Base-by-base conservation (phyloP, 64 coral and sea anemone genomes). In the Pocillopora damicornis region DNA sequence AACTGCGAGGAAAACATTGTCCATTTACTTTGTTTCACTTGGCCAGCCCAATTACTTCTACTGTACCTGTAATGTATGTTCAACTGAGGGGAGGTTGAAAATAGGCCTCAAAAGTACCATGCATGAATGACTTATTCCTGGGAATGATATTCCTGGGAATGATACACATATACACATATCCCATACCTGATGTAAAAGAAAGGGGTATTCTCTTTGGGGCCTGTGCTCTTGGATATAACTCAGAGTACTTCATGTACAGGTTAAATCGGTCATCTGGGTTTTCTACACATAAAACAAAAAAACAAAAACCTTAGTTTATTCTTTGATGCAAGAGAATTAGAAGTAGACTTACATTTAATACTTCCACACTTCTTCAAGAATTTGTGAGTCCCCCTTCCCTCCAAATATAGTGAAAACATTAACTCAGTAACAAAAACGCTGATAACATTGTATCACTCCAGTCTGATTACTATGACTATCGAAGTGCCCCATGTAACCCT, bases 161-260 rank as follows among this genome's bases (percentile, higher is more conserved):
- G 30, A 30, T 30, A 30, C 16, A 63, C 61, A 15, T 63, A 14
- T 5, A 75, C 7, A 75, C 30, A 37, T 15, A 17, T 15, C 83
- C 61, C 74, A 22, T 82, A 98, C 96, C 96, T 81, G 79, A 84
- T 59, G 93, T 92, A 61, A 98, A 98, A 86, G 94, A 92, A 17
- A 98, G 83, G 0, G 93, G 96, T 45, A 98, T 76, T 85, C 96
- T 89, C 78, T 98, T 95, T 22, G 96, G 96, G n/a, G 93, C 80
- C 26, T 91, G 88, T 60, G 96, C 96, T 90, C 87, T 92, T 42
- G 96, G 93, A 74, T 89, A 94, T 59, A 81, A 78, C 37, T 88
- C 75, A 23, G 82, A 37, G 37, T 95, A 92, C 22, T 61, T 84
- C 58, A 92, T 37, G 69, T 98, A 98, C 71, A 95, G 35, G 18